phyloP scores from a whole-genome alignment of 2,888 invertebrate genomes.

The Cordilura impudica region DNA sequence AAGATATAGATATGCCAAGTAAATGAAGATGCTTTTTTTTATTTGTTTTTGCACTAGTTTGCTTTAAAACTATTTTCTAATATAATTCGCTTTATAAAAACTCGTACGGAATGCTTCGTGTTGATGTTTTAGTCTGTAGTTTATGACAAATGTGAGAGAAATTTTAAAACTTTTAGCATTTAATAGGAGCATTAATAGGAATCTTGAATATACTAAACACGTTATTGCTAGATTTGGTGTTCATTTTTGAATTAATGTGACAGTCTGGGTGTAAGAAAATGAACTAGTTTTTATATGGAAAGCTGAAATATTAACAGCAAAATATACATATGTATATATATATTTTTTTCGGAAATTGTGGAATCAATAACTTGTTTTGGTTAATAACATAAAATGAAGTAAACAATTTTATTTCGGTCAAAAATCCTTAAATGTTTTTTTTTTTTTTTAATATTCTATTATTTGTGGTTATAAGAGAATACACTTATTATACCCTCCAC shows the following conservation, averaged over 20 bases:
- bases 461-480: too few relatives aligned
- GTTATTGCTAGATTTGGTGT: neutral
- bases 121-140: neutral
- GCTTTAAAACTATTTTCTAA: neutral
- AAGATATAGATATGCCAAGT: neutral
- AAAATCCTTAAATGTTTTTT: too few relatives aligned
- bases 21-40: neutral
- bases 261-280: neutral
- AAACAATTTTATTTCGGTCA: too few relatives aligned
- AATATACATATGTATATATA: too few relatives aligned
- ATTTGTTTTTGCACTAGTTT: neutral
- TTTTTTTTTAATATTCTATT: too few relatives aligned
- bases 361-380: neutral
- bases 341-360: too few relatives aligned
- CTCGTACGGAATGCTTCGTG: neutral
- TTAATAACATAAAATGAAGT: neutral
- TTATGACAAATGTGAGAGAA: neutral
- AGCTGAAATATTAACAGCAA: too few relatives aligned
- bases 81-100: neutral
- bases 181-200: neutral
- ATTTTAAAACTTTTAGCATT: neutral
- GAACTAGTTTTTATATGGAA: neutral
- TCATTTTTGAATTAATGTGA: neutral
- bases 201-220: neutral
- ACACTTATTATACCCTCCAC: too few relatives aligned